phyloP scores from a whole-genome alignment of 2,113 vertebrate genomes.

The Psettodes erumei region DNA sequence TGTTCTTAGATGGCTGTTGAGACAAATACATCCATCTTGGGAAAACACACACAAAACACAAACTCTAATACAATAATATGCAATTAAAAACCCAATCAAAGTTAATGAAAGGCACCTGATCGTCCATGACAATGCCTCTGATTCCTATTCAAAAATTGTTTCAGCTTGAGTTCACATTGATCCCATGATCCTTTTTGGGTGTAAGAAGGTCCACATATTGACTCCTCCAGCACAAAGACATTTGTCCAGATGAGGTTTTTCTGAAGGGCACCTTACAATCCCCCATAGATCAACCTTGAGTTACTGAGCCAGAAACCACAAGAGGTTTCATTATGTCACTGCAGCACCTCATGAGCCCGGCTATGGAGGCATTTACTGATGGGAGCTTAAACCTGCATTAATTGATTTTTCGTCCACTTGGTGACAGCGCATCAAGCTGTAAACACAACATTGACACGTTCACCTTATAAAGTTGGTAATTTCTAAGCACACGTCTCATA shows the following conservation, averaged over 20 bases:
- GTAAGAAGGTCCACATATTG: neutral
- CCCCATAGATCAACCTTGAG: neutral
- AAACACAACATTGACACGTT: neutral
- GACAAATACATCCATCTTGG: neutral
- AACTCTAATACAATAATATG: neutral
- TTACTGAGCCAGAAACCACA: neutral
- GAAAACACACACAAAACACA: neutral
- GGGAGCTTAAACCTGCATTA: neutral
- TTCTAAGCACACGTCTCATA: neutral
- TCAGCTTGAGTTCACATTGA: neutral
- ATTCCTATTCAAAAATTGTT: neutral
- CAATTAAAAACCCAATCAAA: neutral
- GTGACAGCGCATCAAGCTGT: neutral
- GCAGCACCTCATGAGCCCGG: neutral
- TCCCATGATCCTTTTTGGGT: neutral
- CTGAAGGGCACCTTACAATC: slow-evolving; percentile 6
- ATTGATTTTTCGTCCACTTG: neutral
- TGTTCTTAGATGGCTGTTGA: neutral
- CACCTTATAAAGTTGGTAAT: neutral
- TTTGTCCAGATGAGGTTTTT: slow-evolving; percentile 5
- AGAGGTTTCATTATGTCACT: neutral
- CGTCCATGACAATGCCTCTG: neutral
- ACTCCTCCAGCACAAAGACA: neutral
- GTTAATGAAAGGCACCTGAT: neutral
- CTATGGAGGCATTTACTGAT: neutral